Conservation (phyloP, 2,797 vertebrate species). For the Chelmon rostratus region DNA sequence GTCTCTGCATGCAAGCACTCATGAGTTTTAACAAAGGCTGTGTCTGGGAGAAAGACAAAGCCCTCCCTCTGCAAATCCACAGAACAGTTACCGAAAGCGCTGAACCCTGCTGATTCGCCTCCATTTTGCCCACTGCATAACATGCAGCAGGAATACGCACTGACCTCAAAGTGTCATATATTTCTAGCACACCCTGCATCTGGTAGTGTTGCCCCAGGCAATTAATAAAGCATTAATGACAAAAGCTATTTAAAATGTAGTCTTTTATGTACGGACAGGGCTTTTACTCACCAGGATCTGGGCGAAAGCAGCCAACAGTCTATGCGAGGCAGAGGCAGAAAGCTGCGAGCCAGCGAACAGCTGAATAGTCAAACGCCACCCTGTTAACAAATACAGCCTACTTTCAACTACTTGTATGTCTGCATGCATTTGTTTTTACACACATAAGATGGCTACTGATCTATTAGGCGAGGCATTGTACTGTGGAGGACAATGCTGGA, state of each 20-base stretch:
- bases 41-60: conserved; percentile 73
- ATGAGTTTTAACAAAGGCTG: conserved; percentile 76
- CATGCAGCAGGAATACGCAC: conserved; percentile 91
- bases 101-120: conserved; percentile 91
- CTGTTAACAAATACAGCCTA: conserved; percentile 86
- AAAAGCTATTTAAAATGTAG: conserved; percentile 97
- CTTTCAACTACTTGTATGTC: conserved; percentile 77
- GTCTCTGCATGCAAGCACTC: conserved; percentile 46
- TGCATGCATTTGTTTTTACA: conserved; percentile 81
- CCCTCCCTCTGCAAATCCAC: conserved; percentile 71
- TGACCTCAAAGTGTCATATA: conserved; percentile 99
- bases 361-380: conserved; percentile 77
- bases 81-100: conserved; percentile 68
- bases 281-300: conserved; percentile 89
- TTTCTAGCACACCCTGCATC: conserved; percentile 92
- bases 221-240: conserved; percentile 99
- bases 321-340: conserved; percentile 86
- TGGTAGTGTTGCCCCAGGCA: conserved; percentile 92
- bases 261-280: conserved; percentile 92
- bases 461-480: conserved; percentile 60
- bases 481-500: conserved; percentile 50
- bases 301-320: conserved; percentile 86
- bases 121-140: conserved; percentile 91
- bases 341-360: conserved; percentile 68
- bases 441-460: conserved; percentile 58